Evolutionary conservation across 2,888 invertebrate genomes (phyloP).

Genomic region (Chloromyia formosa): DNA sequence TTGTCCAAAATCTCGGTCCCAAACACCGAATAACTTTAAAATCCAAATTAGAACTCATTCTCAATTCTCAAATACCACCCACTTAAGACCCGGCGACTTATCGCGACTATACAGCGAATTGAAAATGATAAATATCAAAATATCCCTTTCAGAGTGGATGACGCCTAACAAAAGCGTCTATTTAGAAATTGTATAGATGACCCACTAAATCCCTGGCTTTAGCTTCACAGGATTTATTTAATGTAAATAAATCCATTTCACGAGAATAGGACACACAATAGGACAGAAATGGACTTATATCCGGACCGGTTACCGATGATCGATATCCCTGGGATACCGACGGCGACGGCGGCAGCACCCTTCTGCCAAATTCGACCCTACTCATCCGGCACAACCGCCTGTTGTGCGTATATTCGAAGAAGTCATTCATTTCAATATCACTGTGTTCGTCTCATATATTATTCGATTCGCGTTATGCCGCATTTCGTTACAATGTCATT

Average conservation of each 20-base stretch:
- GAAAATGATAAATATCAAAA: slow-evolving; percentile 37
- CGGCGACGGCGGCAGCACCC: no score
- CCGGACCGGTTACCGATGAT: slow-evolving; percentile 19
- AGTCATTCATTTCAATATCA: background rate
- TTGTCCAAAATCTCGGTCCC: no score
- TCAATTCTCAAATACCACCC: no score
- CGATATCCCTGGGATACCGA: slow-evolving; percentile 4
- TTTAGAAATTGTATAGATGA: slow-evolving; percentile 29
- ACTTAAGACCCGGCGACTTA: background rate
- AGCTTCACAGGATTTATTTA: slow-evolving; percentile 21
- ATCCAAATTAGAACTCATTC: no score
- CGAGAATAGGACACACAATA: slow-evolving; percentile 38
- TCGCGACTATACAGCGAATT: slow-evolving; percentile 2
- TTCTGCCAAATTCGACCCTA: no score
- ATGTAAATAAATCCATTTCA: slow-evolving; percentile 36
- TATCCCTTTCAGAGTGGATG: slow-evolving; percentile 14
- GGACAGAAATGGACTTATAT: slow-evolving; percentile 31
- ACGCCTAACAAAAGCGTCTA: background rate
- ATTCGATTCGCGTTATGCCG: background rate
- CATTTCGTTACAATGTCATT: slow-evolving; percentile 19
- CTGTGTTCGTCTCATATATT: background rate
- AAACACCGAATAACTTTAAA: no score
- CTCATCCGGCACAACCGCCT: no score
- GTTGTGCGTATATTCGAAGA: background rate
- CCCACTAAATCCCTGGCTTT: slow-evolving; percentile 28